Conservation (phyloP, 2,113 vertebrate genomes). For the Myiozetetes cayanensis region DNA sequence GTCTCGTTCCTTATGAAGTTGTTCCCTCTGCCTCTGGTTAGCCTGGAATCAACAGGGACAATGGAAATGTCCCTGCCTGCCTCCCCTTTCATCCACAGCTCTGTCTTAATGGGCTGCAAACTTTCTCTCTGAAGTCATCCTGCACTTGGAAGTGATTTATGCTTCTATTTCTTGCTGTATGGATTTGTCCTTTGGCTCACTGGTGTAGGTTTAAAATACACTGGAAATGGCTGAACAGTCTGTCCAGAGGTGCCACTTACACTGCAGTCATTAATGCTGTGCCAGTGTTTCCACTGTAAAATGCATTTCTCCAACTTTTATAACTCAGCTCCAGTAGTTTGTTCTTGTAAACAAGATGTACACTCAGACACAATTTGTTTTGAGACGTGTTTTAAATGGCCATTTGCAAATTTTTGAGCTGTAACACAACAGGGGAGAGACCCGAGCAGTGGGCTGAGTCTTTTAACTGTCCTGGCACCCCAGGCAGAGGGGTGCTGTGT, state of each 20-base stretch:
- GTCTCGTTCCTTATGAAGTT: neutral
- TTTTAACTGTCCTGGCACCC: neutral
- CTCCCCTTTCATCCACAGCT: neutral
- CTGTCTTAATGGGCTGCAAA: neutral
- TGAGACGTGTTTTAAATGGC: neutral
- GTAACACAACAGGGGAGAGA: neutral
- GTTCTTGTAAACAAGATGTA: slow-evolving; percentile 37
- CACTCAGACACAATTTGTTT: neutral
- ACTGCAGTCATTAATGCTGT: slow-evolving; percentile 25
- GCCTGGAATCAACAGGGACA: neutral
- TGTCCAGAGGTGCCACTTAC: neutral
- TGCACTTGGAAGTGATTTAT: slow-evolving; percentile 17
- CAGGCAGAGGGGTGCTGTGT: neutral
- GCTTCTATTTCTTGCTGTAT: slow-evolving; percentile 40
- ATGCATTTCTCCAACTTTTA: slow-evolving; percentile 15
- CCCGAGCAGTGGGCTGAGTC: too few relatives aligned
- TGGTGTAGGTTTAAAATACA: slow-evolving; percentile 20
- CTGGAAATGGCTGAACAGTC: neutral
- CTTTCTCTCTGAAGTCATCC: neutral
- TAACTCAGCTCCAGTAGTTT: neutral
- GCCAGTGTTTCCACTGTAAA: slow-evolving; percentile 50
- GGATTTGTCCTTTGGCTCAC: slow-evolving; percentile 34
- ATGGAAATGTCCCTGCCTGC: neutral
- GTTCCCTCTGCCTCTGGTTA: neutral
- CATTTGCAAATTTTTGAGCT: neutral